Percentiles rank a stretch among this genome's conserved stretches.
Conservation (phyloP, 2,888 invertebrate genomes). For the Lutraria lutraria region DNA sequence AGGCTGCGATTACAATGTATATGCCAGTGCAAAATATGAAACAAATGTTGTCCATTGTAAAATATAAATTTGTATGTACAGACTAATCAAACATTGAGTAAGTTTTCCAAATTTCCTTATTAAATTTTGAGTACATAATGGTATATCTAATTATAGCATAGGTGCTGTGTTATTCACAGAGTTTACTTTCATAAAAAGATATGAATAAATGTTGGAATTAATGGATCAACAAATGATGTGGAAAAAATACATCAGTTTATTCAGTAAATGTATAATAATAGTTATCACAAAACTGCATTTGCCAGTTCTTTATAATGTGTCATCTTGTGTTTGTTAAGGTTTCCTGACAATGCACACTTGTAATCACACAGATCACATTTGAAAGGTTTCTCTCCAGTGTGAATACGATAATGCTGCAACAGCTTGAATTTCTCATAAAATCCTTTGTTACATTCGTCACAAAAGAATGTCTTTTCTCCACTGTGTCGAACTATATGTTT, state of each 20-base stretch:
- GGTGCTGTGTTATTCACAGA: no score
- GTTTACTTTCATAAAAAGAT: no score
- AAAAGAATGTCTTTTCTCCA: slow-evolving; percentile 50
- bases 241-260: no score
- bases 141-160: no score
- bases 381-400: slow-evolving; percentile 60
- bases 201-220: not conserved
- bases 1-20: no score
- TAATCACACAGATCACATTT: slow-evolving; percentile 59
- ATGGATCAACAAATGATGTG: not conserved
- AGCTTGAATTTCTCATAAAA: slow-evolving; percentile 62
- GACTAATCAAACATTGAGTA: no score
- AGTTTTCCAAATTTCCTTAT: no score
- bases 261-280: not conserved
- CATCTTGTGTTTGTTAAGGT: slow-evolving; percentile 61
- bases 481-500: slow-evolving; percentile 52
- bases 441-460: slow-evolving; percentile 54
- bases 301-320: slow-evolving; percentile 40
- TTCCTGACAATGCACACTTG: slow-evolving; percentile 58
- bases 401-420: slow-evolving; percentile 52
- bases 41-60: no score
- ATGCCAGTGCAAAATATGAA: no score
- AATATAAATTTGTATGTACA: no score
- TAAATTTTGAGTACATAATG: no score
- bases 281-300: slow-evolving; percentile 16